Conservation (phyloP, 2,888 invertebrate species). For the Romanomermis culicivorax region DNA sequence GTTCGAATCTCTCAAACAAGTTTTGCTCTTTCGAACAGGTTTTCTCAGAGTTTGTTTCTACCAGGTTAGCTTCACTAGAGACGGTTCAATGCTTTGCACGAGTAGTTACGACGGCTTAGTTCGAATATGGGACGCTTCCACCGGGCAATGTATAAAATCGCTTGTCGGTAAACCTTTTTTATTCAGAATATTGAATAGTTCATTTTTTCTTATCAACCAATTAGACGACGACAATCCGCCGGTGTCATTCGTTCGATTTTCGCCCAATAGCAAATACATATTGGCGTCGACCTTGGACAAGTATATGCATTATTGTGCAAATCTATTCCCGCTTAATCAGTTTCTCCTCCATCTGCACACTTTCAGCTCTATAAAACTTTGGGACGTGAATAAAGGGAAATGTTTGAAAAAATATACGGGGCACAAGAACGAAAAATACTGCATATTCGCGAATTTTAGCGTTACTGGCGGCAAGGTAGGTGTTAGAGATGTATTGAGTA, state of each 20-base stretch:
- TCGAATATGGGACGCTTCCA: constrained; percentile 98
- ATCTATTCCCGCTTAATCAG: background rate
- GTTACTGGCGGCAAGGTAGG: constrained; percentile 93
- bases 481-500: no score
- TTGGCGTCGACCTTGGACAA: constrained; percentile 93
- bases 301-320: constrained; percentile 18
- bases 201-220: constrained; percentile 11
- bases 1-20: no score
- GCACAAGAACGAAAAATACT: constrained; percentile 96
- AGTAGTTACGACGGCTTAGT: constrained; percentile 95
- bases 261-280: constrained; percentile 97
- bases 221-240: constrained; percentile 94
- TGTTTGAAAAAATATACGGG: constrained; percentile 94
- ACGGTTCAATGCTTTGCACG: constrained; percentile 91
- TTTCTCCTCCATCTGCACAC: background rate
- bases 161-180: constrained; percentile 43
- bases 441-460: constrained; percentile 98
- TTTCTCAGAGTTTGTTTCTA: constrained; percentile 12
- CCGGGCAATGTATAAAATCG: constrained; percentile 95
- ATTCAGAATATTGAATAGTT: background rate
- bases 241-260: constrained; percentile 97
- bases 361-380: constrained; percentile 69
- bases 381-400: constrained; percentile 97
- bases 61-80: constrained; percentile 74
- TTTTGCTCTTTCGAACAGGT: no score